Evolutionary conservation across 2,888 invertebrate genomes (phyloP), one percentile per base, ranked within the genome.

Genomic region (Epirrita christyi): DNA sequence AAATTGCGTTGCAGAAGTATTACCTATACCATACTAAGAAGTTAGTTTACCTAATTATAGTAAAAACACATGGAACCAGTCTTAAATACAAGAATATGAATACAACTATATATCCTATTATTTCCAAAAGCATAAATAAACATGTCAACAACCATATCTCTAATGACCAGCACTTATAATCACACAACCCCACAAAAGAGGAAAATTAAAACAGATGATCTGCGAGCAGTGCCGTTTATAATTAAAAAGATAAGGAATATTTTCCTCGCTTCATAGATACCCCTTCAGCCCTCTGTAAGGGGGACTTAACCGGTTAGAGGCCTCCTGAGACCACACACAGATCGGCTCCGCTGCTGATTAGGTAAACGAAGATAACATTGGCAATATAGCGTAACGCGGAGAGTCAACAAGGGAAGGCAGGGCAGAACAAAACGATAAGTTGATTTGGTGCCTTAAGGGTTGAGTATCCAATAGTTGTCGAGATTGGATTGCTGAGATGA

Each of bases 231-330:
- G 77, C 84, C 74, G 80, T 49, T 82, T 81, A 88, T 92, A 91
- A 92, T 92, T 92, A 91, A 92, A 92, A 91, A 91, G 91, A 92
- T 92, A 92, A 91, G 90, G 85, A 88, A 88, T 86, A 88, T 87
- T 87, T 88, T 88, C 86, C 80, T 85, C 80, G 65, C 64, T 61
- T 56, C 78, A 81, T 78, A 79, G 79, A 81, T 86, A 86, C 87
- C 89, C 86, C 85, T 86, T 85, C 79, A 73, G 70, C 32, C 42
- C 45, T 44, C 50, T 27, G 2, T 9, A 28, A 53, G 43, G 54
- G 59, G 59, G 44, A 40, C 36, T 56, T 50, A 50, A 86, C 86
- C 84, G 84, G 87, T 84, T 85, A 90, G 78, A 73, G 85, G 80
- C 75, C 88, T 90, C 88, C 61, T 48, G 91, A 81, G 91, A 86